A percentile compares a stretch with the other conserved stretches of the same genome.
Conservation (phyloP, 2,797 vertebrate species). For the Siniperca obscura region DNA sequence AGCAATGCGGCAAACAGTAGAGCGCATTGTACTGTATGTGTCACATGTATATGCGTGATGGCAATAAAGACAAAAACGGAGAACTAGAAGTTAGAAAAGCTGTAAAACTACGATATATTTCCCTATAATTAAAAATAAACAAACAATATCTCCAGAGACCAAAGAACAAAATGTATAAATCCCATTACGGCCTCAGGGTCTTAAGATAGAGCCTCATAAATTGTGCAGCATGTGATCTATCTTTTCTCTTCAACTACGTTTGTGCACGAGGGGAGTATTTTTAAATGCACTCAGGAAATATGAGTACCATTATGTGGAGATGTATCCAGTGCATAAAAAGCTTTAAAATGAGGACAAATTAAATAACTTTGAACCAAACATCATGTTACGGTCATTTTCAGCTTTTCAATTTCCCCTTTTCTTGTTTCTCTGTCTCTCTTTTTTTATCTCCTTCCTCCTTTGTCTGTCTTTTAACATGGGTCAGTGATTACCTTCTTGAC, state of each 20-base stretch:
- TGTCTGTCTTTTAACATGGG: constrained; percentile 37
- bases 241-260: constrained; percentile 42
- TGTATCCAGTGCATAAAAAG: constrained; percentile 22
- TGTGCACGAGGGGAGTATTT: constrained; percentile 29
- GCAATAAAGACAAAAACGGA: background rate
- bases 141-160: constrained; percentile 57
- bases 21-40: constrained; percentile 17
- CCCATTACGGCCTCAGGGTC: constrained; percentile 36
- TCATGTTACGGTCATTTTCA: constrained; percentile 10
- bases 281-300: constrained; percentile 33
- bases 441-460: constrained; percentile 5
- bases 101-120: constrained; percentile 43
- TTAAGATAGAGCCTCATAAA: constrained; percentile 67
- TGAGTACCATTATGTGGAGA: constrained; percentile 15
- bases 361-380: constrained; percentile 10
- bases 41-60: constrained; percentile 17
- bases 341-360: constrained; percentile 40
- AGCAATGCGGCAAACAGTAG: constrained; percentile 38
- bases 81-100: constrained; percentile 24
- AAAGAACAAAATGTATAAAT: constrained; percentile 59
- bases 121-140: constrained; percentile 49
- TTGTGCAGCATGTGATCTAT: constrained; percentile 58
- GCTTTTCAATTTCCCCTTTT: background rate
- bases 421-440: background rate
- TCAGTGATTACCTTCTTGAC: constrained; percentile 36